Evolutionary conservation across 2,113 vertebrate species (phyloP).

Genomic region (Brachypteracias leptosomus): DNA sequence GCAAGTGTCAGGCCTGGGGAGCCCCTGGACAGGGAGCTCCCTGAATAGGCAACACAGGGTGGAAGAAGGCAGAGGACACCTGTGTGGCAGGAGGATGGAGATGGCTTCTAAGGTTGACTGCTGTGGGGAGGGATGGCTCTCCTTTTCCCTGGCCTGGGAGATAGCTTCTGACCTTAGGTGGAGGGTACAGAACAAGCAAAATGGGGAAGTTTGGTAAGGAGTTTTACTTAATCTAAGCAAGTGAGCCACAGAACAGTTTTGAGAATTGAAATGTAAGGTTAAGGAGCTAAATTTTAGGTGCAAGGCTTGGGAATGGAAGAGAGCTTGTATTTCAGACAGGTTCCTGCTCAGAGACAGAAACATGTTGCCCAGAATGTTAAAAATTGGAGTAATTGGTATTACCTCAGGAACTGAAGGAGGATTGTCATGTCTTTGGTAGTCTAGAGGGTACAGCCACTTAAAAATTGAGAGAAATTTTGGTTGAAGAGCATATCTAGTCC

Average conservation of each 20-base stretch:
- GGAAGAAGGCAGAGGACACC: not conserved
- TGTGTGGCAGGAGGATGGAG: not conserved
- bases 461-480: not conserved
- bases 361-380: not conserved
- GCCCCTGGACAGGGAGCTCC: not conserved
- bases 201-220: not conserved
- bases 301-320: not conserved
- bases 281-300: not conserved
- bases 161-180: not conserved
- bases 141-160: not conserved
- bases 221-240: not conserved
- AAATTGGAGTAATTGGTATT: not conserved
- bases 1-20: not conserved
- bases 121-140: not conserved
- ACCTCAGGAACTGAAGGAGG: not conserved
- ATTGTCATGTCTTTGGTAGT: not conserved
- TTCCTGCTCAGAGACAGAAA: not conserved
- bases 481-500: not conserved
- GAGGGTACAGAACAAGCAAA: not conserved
- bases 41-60: no score
- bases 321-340: not conserved
- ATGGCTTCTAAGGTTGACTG: fast-evolving
- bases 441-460: not conserved
- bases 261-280: not conserved
- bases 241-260: not conserved